phyloP scores from a whole-genome alignment of 1,140 invertebrate species.

The Triops longicaudatus region DNA sequence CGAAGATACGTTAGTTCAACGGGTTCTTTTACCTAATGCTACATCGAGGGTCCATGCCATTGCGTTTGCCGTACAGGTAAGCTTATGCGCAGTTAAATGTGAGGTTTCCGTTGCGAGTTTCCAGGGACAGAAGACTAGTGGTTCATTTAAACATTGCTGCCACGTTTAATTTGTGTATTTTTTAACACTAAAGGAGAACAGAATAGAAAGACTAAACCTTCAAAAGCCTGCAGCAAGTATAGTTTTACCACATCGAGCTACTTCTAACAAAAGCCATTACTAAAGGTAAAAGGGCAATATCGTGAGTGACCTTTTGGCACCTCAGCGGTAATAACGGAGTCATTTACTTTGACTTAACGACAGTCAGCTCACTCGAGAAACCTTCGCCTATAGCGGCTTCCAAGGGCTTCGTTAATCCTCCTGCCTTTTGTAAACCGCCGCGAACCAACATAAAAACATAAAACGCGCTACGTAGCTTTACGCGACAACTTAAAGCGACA shows the following conservation, averaged over 20 bases:
- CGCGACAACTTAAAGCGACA: not conserved
- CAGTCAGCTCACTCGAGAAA: not conserved
- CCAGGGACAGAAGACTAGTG: too few species aligned
- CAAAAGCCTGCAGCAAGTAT: not conserved
- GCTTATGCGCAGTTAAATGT: too few species aligned
- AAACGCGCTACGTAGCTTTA: not conserved
- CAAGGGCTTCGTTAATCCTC: not conserved
- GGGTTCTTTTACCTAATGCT: too few species aligned
- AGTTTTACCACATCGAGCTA: not conserved
- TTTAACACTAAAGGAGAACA: too few species aligned
- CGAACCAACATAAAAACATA: not conserved
- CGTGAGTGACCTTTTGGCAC: constrained; percentile 14
- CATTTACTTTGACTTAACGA: not conserved
- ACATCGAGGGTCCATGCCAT: too few species aligned
- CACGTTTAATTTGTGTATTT: too few species aligned
- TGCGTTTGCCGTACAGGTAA: too few species aligned
- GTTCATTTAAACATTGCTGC: too few species aligned
- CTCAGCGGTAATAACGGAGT: not conserved
- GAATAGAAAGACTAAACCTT: not conserved
- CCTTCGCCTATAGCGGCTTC: not conserved
- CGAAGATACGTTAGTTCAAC: too few species aligned
- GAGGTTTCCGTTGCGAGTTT: too few species aligned
- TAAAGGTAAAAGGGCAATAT: constrained; percentile 9
- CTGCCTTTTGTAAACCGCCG: not conserved
- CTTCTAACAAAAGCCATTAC: constrained; percentile 8